phyloP scores from a whole-genome alignment of 2,888 invertebrate genomes.

The Agrochola litura region DNA sequence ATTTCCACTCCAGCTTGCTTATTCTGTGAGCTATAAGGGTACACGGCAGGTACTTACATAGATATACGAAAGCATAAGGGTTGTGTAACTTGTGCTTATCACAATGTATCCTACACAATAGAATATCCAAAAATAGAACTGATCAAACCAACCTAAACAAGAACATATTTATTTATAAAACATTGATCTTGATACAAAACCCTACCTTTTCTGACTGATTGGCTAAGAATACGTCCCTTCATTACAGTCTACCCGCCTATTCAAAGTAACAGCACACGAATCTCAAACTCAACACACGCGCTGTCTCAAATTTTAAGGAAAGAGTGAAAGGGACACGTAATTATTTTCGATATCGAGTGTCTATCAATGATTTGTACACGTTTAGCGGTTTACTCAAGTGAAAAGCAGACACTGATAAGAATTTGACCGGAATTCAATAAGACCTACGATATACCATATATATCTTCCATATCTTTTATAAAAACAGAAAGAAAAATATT shows the following conservation, averaged over 20 bases:
- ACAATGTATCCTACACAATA: slow-evolving; percentile 39
- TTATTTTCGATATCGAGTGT: neutral
- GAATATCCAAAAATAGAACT: slow-evolving; percentile 45
- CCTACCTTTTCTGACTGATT: slow-evolving; percentile 58
- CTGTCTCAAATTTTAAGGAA: neutral
- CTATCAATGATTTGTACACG: neutral
- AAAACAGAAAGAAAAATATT: neutral
- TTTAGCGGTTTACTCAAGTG: slow-evolving; percentile 23
- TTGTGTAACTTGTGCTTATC: neutral
- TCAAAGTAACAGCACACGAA: slow-evolving; percentile 37
- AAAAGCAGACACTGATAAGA: slow-evolving; percentile 41
- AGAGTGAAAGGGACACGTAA: slow-evolving; percentile 6
- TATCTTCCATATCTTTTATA: neutral
- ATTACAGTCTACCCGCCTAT: slow-evolving; percentile 24
- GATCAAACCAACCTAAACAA: slow-evolving; percentile 40
- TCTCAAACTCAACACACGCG: neutral
- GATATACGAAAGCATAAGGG: neutral
- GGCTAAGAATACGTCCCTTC: slow-evolving; percentile 40
- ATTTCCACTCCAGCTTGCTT: neutral
- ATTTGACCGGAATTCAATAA: slow-evolving; percentile 2
- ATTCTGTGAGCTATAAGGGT: neutral
- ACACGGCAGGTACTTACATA: neutral
- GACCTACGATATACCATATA: too few relatives aligned
- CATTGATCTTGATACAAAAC: slow-evolving; percentile 53
- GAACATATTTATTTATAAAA: slow-evolving; percentile 42